These are phyloP conservation scores for Paratrypauchen microcephalus DNA, from an alignment of 2,797 vertebrate species.

Conservation along the genomic window DNA sequence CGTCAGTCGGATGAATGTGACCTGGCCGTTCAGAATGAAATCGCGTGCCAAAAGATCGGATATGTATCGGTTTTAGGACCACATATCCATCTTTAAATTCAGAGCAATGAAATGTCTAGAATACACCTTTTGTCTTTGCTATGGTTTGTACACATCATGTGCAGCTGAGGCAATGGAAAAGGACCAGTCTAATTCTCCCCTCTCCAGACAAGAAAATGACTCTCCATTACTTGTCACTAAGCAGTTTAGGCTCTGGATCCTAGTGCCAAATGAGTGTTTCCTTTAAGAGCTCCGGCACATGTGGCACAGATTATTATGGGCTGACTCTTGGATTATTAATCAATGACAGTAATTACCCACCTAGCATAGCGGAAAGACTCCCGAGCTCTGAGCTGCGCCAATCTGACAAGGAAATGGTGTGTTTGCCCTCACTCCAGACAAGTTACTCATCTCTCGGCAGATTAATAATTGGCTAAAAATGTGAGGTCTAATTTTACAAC, in stretches of 20 bases:
- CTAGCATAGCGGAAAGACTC: constrained; percentile 66
- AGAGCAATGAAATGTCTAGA: constrained; percentile 63
- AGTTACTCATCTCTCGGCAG: constrained; percentile 58
- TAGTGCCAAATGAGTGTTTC: constrained; percentile 71
- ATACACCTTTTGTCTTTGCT: constrained; percentile 31
- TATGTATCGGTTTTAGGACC: too few species aligned
- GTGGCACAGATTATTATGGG: constrained; percentile 78
- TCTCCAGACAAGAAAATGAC: constrained; percentile 79
- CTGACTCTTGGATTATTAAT: constrained; percentile 75
- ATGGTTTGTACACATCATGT: constrained; percentile 61
- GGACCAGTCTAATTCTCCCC: constrained; percentile 48
- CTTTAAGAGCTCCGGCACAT: constrained; percentile 74
- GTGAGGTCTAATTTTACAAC: constrained; percentile 35
- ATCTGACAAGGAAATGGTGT: constrained; percentile 70
- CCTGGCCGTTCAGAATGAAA: too few species aligned
- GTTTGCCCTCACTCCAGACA: constrained; percentile 64
- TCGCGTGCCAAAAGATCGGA: too few species aligned
- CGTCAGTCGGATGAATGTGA: too few species aligned
- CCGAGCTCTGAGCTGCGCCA: constrained; percentile 57
- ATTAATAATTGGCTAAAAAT: constrained; percentile 55
- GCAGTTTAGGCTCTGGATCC: constrained; percentile 73
- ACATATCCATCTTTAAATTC: too few species aligned
- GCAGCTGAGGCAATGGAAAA: constrained; percentile 62
- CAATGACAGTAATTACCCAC: constrained; percentile 81
- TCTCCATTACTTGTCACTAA: constrained; percentile 73